phyloP scores from a whole-genome alignment of 2,888 invertebrate genomes.

The Coelogynopora nodosa region DNA sequence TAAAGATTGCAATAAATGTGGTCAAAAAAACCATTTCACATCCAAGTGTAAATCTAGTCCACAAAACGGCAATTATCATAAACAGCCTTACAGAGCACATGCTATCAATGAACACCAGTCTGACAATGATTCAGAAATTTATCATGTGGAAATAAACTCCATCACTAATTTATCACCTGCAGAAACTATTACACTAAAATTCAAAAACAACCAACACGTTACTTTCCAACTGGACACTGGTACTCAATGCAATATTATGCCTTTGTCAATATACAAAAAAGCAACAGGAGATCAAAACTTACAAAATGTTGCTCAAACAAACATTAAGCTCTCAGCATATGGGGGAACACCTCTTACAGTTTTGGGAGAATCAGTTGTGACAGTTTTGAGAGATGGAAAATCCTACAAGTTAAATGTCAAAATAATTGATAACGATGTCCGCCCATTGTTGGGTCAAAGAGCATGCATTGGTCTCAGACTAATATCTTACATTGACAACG shows the following conservation, averaged over 20 bases:
- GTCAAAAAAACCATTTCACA: neutral
- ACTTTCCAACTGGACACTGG: neutral
- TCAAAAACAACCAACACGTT: neutral
- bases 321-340: too few relatives aligned
- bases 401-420: neutral
- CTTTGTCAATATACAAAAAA: neutral
- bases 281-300: neutral
- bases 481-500: neutral
- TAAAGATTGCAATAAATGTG: neutral
- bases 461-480: neutral
- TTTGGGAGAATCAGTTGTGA: neutral
- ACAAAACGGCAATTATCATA: neutral
- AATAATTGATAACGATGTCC: neutral
- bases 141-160: neutral
- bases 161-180: neutral
- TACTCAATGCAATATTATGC: conserved; percentile 1
- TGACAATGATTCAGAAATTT: neutral
- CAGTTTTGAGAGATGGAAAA: neutral
- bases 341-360: neutral
- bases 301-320: too few relatives aligned
- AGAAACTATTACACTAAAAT: neutral
- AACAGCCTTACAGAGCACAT: neutral
- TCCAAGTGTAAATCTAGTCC: neutral
- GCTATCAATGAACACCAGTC: neutral
- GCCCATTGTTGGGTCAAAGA: neutral